Evolutionary conservation across 2,797 vertebrate genomes (phyloP).

Genomic region (Sebastes glaucus): DNA sequence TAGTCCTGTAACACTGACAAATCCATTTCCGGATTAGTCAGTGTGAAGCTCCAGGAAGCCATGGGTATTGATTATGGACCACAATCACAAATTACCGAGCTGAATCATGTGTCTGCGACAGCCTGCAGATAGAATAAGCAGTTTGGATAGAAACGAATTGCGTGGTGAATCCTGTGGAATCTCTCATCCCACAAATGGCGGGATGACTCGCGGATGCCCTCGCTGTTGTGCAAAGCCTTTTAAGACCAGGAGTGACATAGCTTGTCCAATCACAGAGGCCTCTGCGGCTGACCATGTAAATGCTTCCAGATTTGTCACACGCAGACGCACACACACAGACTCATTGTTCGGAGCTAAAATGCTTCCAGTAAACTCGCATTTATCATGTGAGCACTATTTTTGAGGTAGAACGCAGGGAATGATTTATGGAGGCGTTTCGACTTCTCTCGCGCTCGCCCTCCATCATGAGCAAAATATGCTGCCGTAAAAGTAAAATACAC

Average conservation of each 20-base stretch:
- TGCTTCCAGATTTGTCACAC: slow-evolving; percentile 84
- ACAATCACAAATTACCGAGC: slow-evolving; percentile 65
- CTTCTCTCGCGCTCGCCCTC: slow-evolving; percentile 66
- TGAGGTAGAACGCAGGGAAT: slow-evolving; percentile 77
- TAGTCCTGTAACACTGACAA: slow-evolving; percentile 43
- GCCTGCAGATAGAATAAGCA: slow-evolving; percentile 64
- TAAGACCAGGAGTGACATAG: slow-evolving; percentile 81
- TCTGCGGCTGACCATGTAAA: slow-evolving; percentile 82
- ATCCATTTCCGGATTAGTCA: slow-evolving; percentile 61
- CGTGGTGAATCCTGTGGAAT: slow-evolving; percentile 73
- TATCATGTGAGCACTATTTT: slow-evolving; percentile 82
- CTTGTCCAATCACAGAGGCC: slow-evolving; percentile 82
- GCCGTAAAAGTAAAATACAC: slow-evolving; percentile 79
- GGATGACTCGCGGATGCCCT: slow-evolving; percentile 79
- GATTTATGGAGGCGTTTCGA: slow-evolving; percentile 82
- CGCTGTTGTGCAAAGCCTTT: slow-evolving; percentile 78
- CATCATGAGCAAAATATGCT: slow-evolving; percentile 78
- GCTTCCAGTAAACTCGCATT: slow-evolving; percentile 85
- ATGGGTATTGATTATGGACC: slow-evolving; percentile 64
- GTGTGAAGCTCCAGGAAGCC: slow-evolving; percentile 57
- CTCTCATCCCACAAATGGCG: slow-evolving; percentile 69
- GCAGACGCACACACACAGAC: slow-evolving; percentile 63
- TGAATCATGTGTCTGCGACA: slow-evolving; percentile 61
- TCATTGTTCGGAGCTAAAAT: slow-evolving; percentile 81
- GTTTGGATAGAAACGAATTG: slow-evolving; percentile 68